phyloP scores from a whole-genome alignment of 30 jellyfish, hydroid and myxozoan species.

The Catostylus mosaicus region DNA sequence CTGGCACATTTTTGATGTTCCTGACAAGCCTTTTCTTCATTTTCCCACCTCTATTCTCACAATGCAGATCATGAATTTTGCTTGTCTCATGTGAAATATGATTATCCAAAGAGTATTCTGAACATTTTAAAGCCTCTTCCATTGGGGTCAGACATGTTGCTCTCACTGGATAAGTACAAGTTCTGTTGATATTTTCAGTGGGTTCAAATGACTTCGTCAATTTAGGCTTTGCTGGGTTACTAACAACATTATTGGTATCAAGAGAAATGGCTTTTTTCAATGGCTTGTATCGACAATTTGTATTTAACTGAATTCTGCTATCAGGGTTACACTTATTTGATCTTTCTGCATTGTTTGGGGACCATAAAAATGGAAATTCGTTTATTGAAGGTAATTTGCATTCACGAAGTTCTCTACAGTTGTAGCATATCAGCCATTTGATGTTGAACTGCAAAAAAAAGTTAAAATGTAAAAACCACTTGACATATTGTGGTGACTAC shows the following conservation, averaged over 20 bases:
- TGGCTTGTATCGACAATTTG: neutral
- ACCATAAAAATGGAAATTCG: slow-evolving; percentile 31
- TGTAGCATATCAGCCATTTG: slow-evolving; percentile 3
- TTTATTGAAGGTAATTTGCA: neutral
- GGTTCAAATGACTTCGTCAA: neutral
- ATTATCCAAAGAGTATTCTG: neutral
- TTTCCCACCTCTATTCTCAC: neutral
- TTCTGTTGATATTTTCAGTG: neutral
- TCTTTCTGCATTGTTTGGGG: neutral
- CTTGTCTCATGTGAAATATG: neutral
- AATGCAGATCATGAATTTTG: neutral
- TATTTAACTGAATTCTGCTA: neutral
- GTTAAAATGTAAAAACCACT: too few relatives aligned
- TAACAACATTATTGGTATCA: neutral
- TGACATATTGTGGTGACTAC: too few relatives aligned
- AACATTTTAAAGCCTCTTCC: neutral
- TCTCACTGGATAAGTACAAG: neutral
- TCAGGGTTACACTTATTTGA: neutral
- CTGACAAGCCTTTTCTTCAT: neutral
- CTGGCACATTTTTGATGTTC: neutral
- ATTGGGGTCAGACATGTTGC: neutral
- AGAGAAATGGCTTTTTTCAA: neutral
- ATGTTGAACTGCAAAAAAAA: neutral
- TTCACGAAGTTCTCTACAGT: slow-evolving; percentile 7
- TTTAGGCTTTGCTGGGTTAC: neutral